Conservation (phyloP, 23 tunicate genomes). For the Diplosoma virens region DNA sequence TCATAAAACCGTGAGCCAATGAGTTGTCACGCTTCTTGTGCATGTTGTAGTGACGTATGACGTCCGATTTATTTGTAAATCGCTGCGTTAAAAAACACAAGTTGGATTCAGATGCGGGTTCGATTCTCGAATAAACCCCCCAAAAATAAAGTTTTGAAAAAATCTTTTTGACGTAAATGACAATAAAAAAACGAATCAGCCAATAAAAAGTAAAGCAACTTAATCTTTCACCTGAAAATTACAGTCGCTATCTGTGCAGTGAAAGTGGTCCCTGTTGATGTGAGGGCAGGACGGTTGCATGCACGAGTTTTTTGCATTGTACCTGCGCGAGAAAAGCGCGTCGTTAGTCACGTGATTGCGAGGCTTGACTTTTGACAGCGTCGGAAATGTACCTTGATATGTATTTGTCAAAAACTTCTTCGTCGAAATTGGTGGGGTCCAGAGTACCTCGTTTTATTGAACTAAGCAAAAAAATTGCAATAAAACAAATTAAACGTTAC, state of each 20-base stretch:
- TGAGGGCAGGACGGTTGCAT: slow-evolving; percentile 69
- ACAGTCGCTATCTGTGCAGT: slow-evolving; percentile 88
- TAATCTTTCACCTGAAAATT: slow-evolving; percentile 68
- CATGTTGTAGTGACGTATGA: slow-evolving; percentile 94
- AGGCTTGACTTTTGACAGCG: too few relatives aligned
- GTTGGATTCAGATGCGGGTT: neutral
- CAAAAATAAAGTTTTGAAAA: too few relatives aligned
- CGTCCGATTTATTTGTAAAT: slow-evolving; percentile 92
- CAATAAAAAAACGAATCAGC: too few relatives aligned
- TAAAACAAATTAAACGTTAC: neutral
- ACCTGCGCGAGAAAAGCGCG: slow-evolving; percentile 45
- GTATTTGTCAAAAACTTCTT: slow-evolving; percentile 90
- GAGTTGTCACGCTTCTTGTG: slow-evolving; percentile 95
- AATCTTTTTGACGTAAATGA: too few relatives aligned
- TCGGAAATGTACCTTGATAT: slow-evolving; percentile 68
- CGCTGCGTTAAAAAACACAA: slow-evolving; percentile 54
- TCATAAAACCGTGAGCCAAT: slow-evolving; percentile 85
- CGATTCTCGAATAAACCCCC: too few relatives aligned
- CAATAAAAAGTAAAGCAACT: neutral
- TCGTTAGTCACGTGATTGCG: too few relatives aligned
- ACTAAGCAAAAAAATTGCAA: slow-evolving; percentile 30
- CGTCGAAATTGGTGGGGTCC: slow-evolving; percentile 76
- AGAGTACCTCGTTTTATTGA: slow-evolving; percentile 90
- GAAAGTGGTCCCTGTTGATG: slow-evolving; percentile 83
- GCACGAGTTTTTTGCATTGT: slow-evolving; percentile 59